A percentile compares a stretch with the other conserved stretches of the same genome.
Conservation (phyloP, 2,888 invertebrate genomes). For the Pharmacophagus antenor region DNA sequence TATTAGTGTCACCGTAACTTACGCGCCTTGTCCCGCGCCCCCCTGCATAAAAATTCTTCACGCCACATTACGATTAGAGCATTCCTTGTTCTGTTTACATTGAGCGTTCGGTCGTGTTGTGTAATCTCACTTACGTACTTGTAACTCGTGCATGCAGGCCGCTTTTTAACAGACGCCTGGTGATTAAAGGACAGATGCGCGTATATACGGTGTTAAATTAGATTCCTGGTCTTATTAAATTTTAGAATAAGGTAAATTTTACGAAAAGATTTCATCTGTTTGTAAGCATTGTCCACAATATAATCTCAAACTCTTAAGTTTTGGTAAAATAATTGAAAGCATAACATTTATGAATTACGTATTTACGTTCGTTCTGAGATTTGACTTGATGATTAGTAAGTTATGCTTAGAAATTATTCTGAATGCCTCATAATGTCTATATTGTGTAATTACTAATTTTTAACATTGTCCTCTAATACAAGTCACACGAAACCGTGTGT, state of each 20-base stretch:
- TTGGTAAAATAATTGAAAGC: no score
- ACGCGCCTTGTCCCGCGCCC: background rate
- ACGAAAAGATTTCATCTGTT: no score
- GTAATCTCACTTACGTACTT: constrained; percentile 4
- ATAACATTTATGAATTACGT: no score
- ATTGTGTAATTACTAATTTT: no score
- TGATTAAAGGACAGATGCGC: background rate
- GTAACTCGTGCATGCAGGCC: background rate
- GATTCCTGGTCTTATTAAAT: background rate
- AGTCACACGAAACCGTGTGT: no score
- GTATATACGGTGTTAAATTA: background rate
- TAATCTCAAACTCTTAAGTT: no score
- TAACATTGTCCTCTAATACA: no score
- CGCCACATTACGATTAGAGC: constrained; percentile 32
- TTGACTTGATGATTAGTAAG: no score
- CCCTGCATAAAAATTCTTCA: constrained; percentile 41
- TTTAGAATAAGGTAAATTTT: background rate
- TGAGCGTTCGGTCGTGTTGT: constrained; percentile 13
- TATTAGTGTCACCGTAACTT: constrained; percentile 13
- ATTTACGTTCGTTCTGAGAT: no score
- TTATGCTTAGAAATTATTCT: no score
- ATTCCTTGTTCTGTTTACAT: constrained; percentile 25
- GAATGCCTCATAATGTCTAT: no score
- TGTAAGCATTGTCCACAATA: no score
- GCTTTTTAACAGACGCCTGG: background rate